These are phyloP conservation scores for Hemicordylus capensis DNA, from an alignment of 2,113 vertebrate species.

Conservation along the genomic window DNA sequence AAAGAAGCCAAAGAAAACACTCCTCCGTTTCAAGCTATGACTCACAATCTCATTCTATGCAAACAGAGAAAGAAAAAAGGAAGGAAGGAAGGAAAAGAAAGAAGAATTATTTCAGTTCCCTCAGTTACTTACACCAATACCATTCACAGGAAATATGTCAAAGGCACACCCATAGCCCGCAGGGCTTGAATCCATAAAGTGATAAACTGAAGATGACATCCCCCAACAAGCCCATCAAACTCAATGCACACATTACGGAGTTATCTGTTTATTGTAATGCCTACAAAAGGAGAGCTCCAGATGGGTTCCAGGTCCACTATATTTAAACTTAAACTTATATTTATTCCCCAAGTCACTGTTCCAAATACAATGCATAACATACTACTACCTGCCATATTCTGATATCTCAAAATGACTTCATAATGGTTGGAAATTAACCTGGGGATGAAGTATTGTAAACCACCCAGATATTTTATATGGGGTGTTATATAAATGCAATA, in stretches of 20 bases:
- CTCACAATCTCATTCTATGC: conserved; percentile 27
- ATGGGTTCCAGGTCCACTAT: neutral
- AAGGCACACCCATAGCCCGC: conserved; percentile 15
- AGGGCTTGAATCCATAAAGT: conserved; percentile 18
- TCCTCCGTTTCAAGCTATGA: conserved; percentile 32
- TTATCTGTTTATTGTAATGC: conserved; percentile 51
- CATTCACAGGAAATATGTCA: conserved; percentile 37
- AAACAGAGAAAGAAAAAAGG: conserved; percentile 18
- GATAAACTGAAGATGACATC: conserved; percentile 48
- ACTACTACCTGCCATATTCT: neutral
- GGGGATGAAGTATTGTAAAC: neutral
- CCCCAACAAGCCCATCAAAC: conserved; percentile 41
- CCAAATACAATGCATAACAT: neutral
- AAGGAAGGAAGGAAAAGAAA: no score
- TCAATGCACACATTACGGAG: conserved; percentile 17
- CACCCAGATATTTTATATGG: no score
- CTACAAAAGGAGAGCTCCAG: neutral
- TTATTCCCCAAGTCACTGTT: conserved; percentile 16
- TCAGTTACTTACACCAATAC: conserved; percentile 22
- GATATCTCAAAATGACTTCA: neutral
- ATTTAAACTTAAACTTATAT: conserved; percentile 12
- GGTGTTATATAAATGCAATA: no score
- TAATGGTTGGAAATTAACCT: neutral
- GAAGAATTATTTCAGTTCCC: neutral
- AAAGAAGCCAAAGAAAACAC: conserved; percentile 60